Base-by-base conservation (phyloP, 1,140 invertebrate species). In the Atta colombica region DNA sequence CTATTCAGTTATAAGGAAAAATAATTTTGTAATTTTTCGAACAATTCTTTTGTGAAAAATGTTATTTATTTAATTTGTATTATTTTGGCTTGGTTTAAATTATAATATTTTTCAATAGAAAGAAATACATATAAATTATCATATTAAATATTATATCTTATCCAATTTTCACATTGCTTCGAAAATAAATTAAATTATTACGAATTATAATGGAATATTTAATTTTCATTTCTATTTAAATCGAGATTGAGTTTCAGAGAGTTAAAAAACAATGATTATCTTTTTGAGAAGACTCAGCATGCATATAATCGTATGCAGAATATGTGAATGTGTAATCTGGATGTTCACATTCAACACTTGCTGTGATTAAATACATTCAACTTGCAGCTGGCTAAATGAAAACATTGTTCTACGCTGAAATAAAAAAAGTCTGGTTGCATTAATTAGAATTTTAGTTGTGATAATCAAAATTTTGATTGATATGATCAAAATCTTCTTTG, bases 381-480 rank as follows among this genome's bases (percentile, higher is more conserved):
- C 31, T 45, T 77, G n/a, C 3, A 75, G 0, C 31, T 60, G 12
- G 61, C 21, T 77, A 51, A 61, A 77, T 77, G 7, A 21, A 58
- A 35, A 58, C 18, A 8, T 39, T 58, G 4, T 28, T 71, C 39
- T 45, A 10, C 39, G 7, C 8, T 45, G 39, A 10, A 45, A 45
- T 45, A 45, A 12, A 45, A 45, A 45, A 2, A 45, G 8, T 45
- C 39, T 45, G 8, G 39, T 45, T 8, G 10, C 8, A 45, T 8
- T 45, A 45, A 45, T 45, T 45, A 0, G 39, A 45, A 45, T 45
- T 45, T 10, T 45, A 45, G 8, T 45, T 45, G 8, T 2, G 39
- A 45, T 45, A 45, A 45, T 45, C 39, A 45, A 45, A 45, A 45
- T 3, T 45, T 45, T 45, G 39, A 45, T 45, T 45, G 8, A 10